Base-by-base conservation (phyloP, 2,888 invertebrate genomes). In the Camptogramma bilineatum region DNA sequence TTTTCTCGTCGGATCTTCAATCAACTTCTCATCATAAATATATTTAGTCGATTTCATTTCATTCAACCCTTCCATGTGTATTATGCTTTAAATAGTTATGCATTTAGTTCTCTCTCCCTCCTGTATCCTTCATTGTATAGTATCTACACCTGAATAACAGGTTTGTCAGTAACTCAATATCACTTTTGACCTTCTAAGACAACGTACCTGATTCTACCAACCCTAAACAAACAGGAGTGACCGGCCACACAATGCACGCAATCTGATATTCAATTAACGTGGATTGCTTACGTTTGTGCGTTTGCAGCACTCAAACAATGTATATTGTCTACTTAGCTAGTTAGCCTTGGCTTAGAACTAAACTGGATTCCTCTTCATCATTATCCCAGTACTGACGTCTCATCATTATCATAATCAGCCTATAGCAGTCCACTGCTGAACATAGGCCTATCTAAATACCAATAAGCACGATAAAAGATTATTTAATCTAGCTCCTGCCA, bases 191-290 rank as follows among this genome's bases (percentile, higher is more conserved):
- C 64, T 64, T 60, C 48, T 48, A 48, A 56, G 56, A 55, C 48
- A 54, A n/a, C n/a, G 16, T 53, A 64, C 59, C 61, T 57, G 64
- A 57, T 47, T 21, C 34, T 13, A 39, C 39, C 24, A 3, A 28
- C 34, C 39, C 52, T 24, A 39, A 60, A 44, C 31, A 62, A 69
- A 69, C 66, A 64, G 28, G 62, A 64, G 52, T 52, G 18, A 46
- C 61, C 61, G 54, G 64, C 47, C 52, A 48, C 55, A 64, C 85
- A 86, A 81, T 78, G 78, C 75, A 64, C 80, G 81, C 78, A 79
- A 81, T 77, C 70, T 73, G 73, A 81, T 82, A 80, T 79, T 75
- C 75, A 80, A 86, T 86, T 84, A 82, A 80, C 72, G 73, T 8
- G 16, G 34, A 9, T 34, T 8, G 44, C 73, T 75, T 79, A 79